Percentiles rank a stretch among this genome's conserved stretches.
These are phyloP conservation scores for Champsocephalus gunnari DNA, from an alignment of 2,797 vertebrate genomes.

Conservation along the genomic window DNA sequence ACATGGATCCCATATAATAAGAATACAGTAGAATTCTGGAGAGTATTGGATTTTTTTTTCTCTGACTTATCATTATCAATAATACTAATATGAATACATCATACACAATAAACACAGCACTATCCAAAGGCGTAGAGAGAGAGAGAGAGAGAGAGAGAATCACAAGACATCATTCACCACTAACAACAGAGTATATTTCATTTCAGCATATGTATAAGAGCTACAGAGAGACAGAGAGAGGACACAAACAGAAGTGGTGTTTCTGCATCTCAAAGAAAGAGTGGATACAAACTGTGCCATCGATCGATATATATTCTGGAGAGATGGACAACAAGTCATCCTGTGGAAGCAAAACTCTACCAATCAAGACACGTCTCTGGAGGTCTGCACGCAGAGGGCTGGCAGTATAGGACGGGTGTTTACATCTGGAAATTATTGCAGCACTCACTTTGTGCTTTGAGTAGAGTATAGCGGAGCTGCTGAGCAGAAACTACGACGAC, in stretches of 20 bases:
- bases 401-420: slow-evolving; percentile 51
- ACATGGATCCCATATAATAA: slow-evolving; percentile 85
- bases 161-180: slow-evolving; percentile 88
- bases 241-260: slow-evolving; percentile 53
- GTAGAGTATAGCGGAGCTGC: slow-evolving; percentile 60
- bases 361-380: slow-evolving; percentile 53
- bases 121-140: slow-evolving; percentile 80
- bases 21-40: slow-evolving; percentile 83
- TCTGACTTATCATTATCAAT: slow-evolving; percentile 81
- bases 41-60: slow-evolving; percentile 75
- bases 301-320: slow-evolving; percentile 29
- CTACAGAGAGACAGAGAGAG: slow-evolving; percentile 70
- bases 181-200: slow-evolving; percentile 86
- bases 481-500: slow-evolving; percentile 42
- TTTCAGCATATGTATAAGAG: slow-evolving; percentile 87
- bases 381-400: slow-evolving; percentile 40
- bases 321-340: slow-evolving; percentile 45
- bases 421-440: slow-evolving; percentile 62
- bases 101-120: slow-evolving; percentile 87
- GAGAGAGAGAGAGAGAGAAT: slow-evolving; percentile 57
- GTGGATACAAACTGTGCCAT: slow-evolving; percentile 58
- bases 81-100: slow-evolving; percentile 87
- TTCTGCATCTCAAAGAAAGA: slow-evolving; percentile 48
- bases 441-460: slow-evolving; percentile 70
- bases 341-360: slow-evolving; percentile 60